Conservation (phyloP, 2,113 vertebrate genomes). For the Callocephalon fimbriatum region DNA sequence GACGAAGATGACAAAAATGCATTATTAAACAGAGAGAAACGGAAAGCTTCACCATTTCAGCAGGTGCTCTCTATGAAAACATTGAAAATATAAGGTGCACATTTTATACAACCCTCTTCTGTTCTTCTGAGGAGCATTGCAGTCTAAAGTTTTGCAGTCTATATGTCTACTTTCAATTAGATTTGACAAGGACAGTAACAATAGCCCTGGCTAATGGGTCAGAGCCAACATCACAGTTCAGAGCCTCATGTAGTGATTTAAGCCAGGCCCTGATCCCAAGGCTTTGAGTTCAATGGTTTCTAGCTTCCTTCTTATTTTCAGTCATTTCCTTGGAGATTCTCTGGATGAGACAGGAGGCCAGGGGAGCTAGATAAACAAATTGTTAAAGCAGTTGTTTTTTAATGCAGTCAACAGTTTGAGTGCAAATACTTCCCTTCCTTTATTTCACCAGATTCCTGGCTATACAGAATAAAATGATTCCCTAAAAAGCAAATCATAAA, state of each 20-base stretch:
- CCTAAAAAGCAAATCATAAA: background rate
- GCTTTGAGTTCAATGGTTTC: background rate
- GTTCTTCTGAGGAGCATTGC: background rate
- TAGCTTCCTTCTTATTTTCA: background rate
- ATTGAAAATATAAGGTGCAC: fast-evolving
- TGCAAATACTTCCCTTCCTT: background rate
- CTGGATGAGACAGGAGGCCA: background rate
- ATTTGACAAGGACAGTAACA: background rate
- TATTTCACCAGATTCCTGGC: background rate
- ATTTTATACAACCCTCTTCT: background rate
- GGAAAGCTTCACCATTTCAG: background rate
- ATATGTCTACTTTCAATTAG: background rate
- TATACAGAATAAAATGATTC: background rate
- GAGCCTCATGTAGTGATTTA: background rate
- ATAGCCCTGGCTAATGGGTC: fast-evolving
- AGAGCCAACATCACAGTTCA: fast-evolving
- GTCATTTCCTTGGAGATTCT: background rate
- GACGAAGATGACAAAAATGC: background rate
- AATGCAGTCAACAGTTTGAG: background rate
- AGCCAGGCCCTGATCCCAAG: background rate
- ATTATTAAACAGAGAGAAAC: background rate
- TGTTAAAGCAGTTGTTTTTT: background rate
- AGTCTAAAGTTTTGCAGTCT: background rate
- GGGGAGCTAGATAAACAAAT: background rate
- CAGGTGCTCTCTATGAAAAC: background rate